A percentile compares a stretch with the other conserved stretches of the same genome.
These are phyloP conservation scores for Ariopsis seemanni DNA, from an alignment of 2,113 vertebrate genomes.

Conservation along the genomic window DNA sequence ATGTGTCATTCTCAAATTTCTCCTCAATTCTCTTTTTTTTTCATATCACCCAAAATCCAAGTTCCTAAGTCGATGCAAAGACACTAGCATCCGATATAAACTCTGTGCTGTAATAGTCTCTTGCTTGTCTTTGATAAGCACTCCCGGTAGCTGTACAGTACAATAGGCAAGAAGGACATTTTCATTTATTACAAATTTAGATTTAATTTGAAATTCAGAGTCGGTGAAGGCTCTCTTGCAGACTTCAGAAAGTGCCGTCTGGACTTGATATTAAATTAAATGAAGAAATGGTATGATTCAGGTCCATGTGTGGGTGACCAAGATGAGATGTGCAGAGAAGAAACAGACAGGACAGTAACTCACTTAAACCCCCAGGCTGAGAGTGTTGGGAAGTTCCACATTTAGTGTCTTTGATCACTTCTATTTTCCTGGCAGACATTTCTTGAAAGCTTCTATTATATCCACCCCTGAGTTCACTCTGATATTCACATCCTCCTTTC, in stretches of 20 bases:
- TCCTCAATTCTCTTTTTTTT: not conserved
- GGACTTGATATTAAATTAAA: slow-evolving; percentile 16
- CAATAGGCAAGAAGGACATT: slow-evolving; percentile 23
- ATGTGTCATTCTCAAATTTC: not conserved
- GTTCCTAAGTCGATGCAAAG: not conserved
- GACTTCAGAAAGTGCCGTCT: slow-evolving; percentile 19
- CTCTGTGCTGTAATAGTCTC: not conserved
- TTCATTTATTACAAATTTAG: slow-evolving; percentile 30
- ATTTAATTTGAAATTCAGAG: slow-evolving; percentile 26
- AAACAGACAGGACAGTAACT: slow-evolving; percentile 24
- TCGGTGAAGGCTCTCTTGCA: not conserved
- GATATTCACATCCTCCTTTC: not conserved
- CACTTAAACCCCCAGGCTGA: slow-evolving; percentile 12
- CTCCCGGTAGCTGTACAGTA: slow-evolving; percentile 1
- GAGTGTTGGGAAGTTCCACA: not conserved
- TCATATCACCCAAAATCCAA: not conserved
- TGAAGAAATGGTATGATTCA: not conserved
- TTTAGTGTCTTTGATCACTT: slow-evolving; percentile 18
- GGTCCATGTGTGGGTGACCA: slow-evolving; percentile 1
- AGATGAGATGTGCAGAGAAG: not conserved
- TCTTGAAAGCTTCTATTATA: not conserved
- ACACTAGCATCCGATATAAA: slow-evolving; percentile 6
- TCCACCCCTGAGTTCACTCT: not conserved
- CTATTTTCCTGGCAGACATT: slow-evolving; percentile 9
- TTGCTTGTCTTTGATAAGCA: slow-evolving; percentile 16